Evolutionary conservation across 2,888 invertebrate species (phyloP).

Genomic region (Trichogramma dendrolimi): DNA sequence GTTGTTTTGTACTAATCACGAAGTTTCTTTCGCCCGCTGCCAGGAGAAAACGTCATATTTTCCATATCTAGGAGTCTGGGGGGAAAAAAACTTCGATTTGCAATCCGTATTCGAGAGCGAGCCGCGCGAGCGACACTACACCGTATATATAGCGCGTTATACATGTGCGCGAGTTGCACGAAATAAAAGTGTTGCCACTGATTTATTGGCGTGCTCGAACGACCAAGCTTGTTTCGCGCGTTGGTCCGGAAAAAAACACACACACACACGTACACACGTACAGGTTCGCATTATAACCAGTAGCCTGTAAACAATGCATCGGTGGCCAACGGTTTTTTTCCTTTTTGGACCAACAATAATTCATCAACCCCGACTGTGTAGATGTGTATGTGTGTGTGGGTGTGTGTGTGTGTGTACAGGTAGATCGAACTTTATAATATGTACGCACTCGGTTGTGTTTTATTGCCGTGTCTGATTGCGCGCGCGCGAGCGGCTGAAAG

Average conservation of each 20-base stretch:
- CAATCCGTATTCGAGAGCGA: no score
- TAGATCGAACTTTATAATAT: constrained; percentile 4
- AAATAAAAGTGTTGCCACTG: not conserved
- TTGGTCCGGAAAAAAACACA: not conserved
- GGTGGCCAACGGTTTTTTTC: constrained; percentile 4
- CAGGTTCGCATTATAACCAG: no score
- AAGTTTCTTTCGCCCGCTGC: no score
- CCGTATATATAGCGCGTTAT: no score
- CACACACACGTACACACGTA: no score
- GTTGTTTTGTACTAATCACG: no score
- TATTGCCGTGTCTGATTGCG: constrained; percentile 33
- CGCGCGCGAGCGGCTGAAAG: constrained; percentile 9
- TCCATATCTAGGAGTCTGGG: no score
- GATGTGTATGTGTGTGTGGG: constrained; percentile 1
- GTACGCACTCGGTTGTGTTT: constrained; percentile 34
- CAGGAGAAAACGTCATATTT: no score
- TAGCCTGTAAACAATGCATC: constrained; percentile 27
- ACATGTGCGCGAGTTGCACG: not conserved
- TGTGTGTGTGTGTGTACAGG: constrained; percentile 6
- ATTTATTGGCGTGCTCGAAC: not conserved
- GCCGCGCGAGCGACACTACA: no score
- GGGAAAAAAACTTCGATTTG: no score
- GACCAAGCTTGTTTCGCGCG: constrained; percentile 5
- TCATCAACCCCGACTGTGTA: constrained; percentile 27
- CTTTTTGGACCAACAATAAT: constrained; percentile 34